Evolutionary conservation across 53 echinoderm and acorn worm genomes (phyloP).

Genomic region (Luidia sarsii): DNA sequence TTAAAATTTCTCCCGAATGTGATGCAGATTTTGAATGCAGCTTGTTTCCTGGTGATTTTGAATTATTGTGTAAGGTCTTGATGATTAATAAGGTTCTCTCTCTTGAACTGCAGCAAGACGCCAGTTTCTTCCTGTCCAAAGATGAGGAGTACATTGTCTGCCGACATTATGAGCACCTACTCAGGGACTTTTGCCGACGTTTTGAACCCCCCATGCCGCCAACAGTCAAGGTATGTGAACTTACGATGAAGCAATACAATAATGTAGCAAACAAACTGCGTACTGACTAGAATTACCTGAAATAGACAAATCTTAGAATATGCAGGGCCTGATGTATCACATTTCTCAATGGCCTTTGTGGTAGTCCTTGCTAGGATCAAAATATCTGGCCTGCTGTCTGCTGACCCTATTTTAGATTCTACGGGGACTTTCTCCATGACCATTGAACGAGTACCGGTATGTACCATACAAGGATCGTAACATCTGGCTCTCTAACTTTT

Average conservation of each 20-base stretch:
- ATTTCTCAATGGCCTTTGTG: too few relatives aligned
- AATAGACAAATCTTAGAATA: not conserved
- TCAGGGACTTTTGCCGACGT: slow-evolving; percentile 92
- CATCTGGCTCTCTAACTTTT: too few relatives aligned
- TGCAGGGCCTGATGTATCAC: not conserved
- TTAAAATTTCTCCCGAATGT: too few relatives aligned
- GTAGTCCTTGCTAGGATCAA: too few relatives aligned
- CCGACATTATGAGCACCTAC: slow-evolving; percentile 90
- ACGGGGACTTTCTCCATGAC: too few relatives aligned
- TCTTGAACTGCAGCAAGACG: slow-evolving; percentile 86
- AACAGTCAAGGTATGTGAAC: slow-evolving; percentile 73
- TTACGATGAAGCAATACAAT: not conserved
- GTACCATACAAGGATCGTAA: too few relatives aligned
- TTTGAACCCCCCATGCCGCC: slow-evolving; percentile 96
- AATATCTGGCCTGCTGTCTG: too few relatives aligned
- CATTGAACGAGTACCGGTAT: too few relatives aligned
- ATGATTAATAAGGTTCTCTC: not conserved
- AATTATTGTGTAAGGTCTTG: too few relatives aligned
- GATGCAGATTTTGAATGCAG: too few relatives aligned
- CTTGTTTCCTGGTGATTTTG: too few relatives aligned
- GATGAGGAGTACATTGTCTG: slow-evolving; percentile 82
- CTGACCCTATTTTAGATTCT: too few relatives aligned
- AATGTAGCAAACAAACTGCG: not conserved
- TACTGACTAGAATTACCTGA: not conserved
- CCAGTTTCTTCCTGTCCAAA: slow-evolving; percentile 69